phyloP scores from a whole-genome alignment of 2,113 vertebrate genomes.

The Etheostoma spectabile region DNA sequence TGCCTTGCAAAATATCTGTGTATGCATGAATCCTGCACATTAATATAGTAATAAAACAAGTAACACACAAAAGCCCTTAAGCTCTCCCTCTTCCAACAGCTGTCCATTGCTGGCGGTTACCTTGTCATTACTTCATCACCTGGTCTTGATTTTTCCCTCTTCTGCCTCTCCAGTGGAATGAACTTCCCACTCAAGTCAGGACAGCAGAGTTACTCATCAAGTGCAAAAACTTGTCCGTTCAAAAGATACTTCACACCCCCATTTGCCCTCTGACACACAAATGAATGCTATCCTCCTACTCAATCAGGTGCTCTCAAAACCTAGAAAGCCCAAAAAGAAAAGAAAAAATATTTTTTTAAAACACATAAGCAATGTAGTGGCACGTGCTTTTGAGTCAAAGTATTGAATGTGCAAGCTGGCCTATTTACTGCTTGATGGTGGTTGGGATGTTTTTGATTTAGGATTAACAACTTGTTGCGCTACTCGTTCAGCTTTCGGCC shows the following conservation, averaged over 20 bases:
- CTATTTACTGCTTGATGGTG: neutral
- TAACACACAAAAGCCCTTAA: constrained; percentile 43
- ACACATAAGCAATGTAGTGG: neutral
- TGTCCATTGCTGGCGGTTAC: constrained; percentile 35
- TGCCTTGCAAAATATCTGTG: constrained; percentile 7
- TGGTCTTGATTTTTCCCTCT: constrained; percentile 54
- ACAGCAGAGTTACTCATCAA: constrained; percentile 54
- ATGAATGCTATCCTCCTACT: constrained; percentile 36
- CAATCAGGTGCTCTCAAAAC: constrained; percentile 39
- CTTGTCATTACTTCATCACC: constrained; percentile 60
- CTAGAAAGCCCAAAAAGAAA: neutral
- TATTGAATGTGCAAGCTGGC: neutral
- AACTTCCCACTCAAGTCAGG: constrained; percentile 65
- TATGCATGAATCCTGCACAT: constrained; percentile 23
- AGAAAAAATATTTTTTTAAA: constrained; percentile 3
- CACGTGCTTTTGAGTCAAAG: constrained; percentile 21
- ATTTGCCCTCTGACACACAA: constrained; percentile 13
- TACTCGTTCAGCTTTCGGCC: neutral
- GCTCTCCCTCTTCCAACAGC: constrained; percentile 20
- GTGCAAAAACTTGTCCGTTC: constrained; percentile 47
- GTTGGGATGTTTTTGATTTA: constrained; percentile 5
- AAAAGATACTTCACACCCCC: constrained; percentile 41
- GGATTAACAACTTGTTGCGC: neutral
- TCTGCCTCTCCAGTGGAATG: constrained; percentile 41
- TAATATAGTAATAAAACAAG: constrained; percentile 48